A percentile compares a stretch with the other conserved stretches of the same genome.
phyloP scores from a whole-genome alignment of 2,888 invertebrate genomes.

The Leptinotarsa peninsularis region DNA sequence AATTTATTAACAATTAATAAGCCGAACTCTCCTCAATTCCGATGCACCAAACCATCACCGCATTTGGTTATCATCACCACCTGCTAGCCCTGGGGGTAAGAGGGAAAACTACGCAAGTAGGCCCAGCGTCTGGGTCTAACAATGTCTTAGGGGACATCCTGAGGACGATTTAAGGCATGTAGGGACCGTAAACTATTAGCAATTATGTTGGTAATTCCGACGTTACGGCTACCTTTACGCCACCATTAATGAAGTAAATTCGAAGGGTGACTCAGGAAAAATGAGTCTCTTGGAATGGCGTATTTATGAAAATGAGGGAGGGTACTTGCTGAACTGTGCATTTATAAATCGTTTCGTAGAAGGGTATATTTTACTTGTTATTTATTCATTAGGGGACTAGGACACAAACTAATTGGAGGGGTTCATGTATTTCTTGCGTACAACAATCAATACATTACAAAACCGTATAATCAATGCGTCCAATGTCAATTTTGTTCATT shows the following conservation, averaged over 20 bases:
- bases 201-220: constrained; percentile 52
- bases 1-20: constrained; percentile 26
- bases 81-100: constrained; percentile 2
- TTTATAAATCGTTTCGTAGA: background rate
- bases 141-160: constrained; percentile 40
- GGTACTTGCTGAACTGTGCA: background rate
- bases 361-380: background rate
- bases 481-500: too few relatives aligned
- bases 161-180: constrained; percentile 33
- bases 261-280: constrained; percentile 26
- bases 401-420: too few relatives aligned
- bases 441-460: too few relatives aligned
- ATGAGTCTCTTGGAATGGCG: constrained; percentile 13
- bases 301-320: constrained; percentile 8
- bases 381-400: background rate
- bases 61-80: constrained; percentile 17
- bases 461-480: too few relatives aligned
- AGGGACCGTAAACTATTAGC: constrained; percentile 44
- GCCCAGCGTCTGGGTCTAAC: constrained; percentile 17
- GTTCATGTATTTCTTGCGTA: too few relatives aligned
- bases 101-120: constrained; percentile 14
- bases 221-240: constrained; percentile 48
- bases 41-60: constrained; percentile 20
- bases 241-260: constrained; percentile 41
- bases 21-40: constrained; percentile 22